Base-by-base conservation (phyloP, 2,888 invertebrate genomes). In the Lottia gigantea region DNA sequence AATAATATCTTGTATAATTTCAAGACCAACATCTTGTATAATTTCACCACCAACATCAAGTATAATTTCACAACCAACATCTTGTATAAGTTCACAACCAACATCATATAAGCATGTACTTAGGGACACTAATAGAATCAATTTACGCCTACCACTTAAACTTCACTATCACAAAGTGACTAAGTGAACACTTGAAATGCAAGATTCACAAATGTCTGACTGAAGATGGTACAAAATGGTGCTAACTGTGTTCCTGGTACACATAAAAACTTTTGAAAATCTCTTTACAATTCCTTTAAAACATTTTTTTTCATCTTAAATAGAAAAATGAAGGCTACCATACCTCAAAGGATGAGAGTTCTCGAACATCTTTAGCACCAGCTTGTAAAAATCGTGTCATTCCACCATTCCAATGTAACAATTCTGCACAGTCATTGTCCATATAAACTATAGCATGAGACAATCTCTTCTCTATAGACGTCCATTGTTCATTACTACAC, bases 401-500 rank as follows among this genome's bases (percentile, higher is more conserved):
- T 0, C 93, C 93, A 1, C 92, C 92, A 80, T 92, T 90, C 93
- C 93, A 93, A 82, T 93, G 93, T 62, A 93, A 86, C 82, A 92
- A 92, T 84, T 93, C 93, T 0, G 92, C 91, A 71, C 91, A 90
- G 47, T 89, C 87, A 79, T 92, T 91, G 81, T 93, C 93, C 62
- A 93, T 87, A 80, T 92, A 93, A 64, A 93, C 92, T 1, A 91
- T 91, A 73, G 92, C 91, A 79, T 91, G 91, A 68, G 91, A 91
- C 62, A 93, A 91, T 81, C 92, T 90, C 64, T 91, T 89, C 74
- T 91, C 91, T 23, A 93, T 90, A 80, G 91, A 91, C 40, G 90
- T 87, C 93, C 93, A 93, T 89, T 68, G 61, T 31, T 66, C 73
- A 47, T 47, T 61, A n/a, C 64, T 72, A 49, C 73, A 69, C 46